These are phyloP conservation scores for Budorcas taxicolor DNA, from an alignment of 2,113 vertebrate genomes.

Conservation along the genomic window DNA sequence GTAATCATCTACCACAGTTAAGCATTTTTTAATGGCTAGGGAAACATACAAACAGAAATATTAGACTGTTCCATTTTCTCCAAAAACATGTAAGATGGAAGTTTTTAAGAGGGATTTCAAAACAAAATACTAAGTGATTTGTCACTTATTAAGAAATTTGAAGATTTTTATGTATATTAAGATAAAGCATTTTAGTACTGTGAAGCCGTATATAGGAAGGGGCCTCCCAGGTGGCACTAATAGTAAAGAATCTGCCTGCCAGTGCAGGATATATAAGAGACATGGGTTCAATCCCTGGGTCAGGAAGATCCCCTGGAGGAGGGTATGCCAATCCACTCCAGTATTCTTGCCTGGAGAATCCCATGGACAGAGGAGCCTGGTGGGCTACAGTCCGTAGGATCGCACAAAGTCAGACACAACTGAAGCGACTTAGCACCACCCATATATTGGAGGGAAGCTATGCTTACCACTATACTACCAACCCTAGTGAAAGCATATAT, in stretches of 20 bases:
- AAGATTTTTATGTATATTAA: neutral
- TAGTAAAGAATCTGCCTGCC: neutral
- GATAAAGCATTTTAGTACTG: neutral
- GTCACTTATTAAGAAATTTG: neutral
- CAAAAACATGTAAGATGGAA: neutral
- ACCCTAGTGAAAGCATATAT: neutral
- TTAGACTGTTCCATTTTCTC: neutral
- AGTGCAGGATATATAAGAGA: neutral
- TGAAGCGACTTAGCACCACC: neutral
- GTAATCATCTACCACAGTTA: neutral
- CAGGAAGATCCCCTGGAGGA: neutral
- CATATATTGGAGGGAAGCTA: conserved; percentile 82
- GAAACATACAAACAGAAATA: neutral
- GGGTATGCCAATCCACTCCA: neutral
- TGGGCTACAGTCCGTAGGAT: fast-evolving
- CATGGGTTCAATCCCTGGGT: neutral
- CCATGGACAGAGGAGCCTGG: neutral
- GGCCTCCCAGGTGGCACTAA: neutral
- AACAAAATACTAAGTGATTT: neutral
- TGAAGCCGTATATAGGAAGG: neutral
- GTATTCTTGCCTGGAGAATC: neutral
- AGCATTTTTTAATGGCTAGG: neutral
- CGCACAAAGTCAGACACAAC: neutral
- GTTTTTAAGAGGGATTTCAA: neutral
- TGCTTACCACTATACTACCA: conserved; percentile 86